Base-by-base conservation (phyloP, 2,797 vertebrate species). In the Knipowitschia caucasica region DNA sequence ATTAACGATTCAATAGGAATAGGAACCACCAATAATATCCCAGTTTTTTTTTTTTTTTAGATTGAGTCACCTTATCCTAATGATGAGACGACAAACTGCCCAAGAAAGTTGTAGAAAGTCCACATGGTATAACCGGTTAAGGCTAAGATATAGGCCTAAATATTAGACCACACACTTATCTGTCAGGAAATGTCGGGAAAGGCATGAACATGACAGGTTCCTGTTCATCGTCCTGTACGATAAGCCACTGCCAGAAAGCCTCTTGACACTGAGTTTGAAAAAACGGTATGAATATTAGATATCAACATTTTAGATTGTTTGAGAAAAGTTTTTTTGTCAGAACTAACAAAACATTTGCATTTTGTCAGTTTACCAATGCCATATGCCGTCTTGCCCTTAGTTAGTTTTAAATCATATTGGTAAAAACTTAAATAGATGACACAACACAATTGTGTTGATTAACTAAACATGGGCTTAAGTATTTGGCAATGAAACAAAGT, bases 141-240 rank as follows among this genome's bases (percentile, higher is more conserved):
- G 5, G 18, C 36, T 18, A n/a, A n/a, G n/a, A n/a, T 40, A 25
- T 36, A 38, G 20, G 43, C 21, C 12, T 39, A 4, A 4, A 20
- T 4, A 20, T 10, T 20, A 20, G 14, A 38, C 15, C 56, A 51
- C 58, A 60, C 11, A 60, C 70, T 85, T 86, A 88, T 89, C 86
- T 74, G 57, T 62, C 71, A 87, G 82, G 75, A 90, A 89, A 64
- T 46, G 53, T 70, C 62, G 77, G 64, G 78, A 78, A 78, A 70
- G 44, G 67, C 31, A 66, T 29, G 38, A 67, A 73, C 56, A 62
- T 66, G 33, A 69, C 50, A 64, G 43, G 71, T 84, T 89, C 77
- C 82, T 82, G 73, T 82, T 67, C 25, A 49, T 23, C 23, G 50
- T 52, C 71, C 18, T 31, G 30, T 12, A 40, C 40, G 53, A 61